Evolutionary conservation across 2,797 vertebrate species (phyloP), one percentile per base, ranked within the genome.

Genomic region (Enoplosus armatus): DNA sequence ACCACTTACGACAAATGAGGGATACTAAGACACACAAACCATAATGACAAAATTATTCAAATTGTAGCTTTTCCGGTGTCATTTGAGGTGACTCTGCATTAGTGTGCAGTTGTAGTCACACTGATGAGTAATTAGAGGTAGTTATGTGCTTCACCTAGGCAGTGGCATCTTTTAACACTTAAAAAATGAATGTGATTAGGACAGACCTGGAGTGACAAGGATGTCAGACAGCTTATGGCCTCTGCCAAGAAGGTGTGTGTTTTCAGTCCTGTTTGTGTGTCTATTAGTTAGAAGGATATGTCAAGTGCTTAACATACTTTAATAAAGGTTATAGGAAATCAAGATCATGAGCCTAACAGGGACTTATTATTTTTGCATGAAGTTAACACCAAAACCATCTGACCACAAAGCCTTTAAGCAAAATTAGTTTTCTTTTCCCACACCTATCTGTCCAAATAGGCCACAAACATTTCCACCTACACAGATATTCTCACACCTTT

Each of bases 71-170:
- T 59, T 65, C 39, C 74, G 56, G 9, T 75, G 31, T 35, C 47
- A 64, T 65, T 54, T 37, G 39, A 62, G 45, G 55, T 72, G 62
- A 77, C 50, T 71, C 45, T 56, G 61, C 47, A 62, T 53, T 59
- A 54, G 48, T 45, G 22, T 64, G 35, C 27, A 64, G 56, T 8
- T 80, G 53, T 60, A 51, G 48, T 70, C 62, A 65, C 65, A 56
- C 51, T 53, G 65, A 69, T 77, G 73, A 83, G 45, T 59, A 84
- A 80, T 51, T 27, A 33, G 45, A 77, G 33, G 58, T 35, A 41
- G 43, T 50, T 72, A 59, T 56, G 51, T 62, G 31, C 51, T 66
- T 82, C 41, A 78, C 41, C 22, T 4, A 27, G 39, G 41, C 29
- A 41, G 56, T 50, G 24, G 12, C 47, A 55, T 58, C 20, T 69